Base-by-base conservation (phyloP, 2,113 vertebrate genomes). In the Dromas ardeola region DNA sequence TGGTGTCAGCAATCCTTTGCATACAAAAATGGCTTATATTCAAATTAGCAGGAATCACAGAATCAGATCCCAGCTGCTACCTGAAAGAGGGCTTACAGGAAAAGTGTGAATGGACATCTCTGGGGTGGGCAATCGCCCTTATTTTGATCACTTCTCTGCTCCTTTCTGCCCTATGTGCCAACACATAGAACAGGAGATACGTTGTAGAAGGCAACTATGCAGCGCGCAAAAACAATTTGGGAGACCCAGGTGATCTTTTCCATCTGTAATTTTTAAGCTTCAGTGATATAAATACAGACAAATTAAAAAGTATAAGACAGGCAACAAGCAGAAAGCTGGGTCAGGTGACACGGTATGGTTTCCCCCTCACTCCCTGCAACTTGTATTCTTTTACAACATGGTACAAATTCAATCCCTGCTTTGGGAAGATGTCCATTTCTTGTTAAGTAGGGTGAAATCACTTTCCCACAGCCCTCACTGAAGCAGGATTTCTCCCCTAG, bases 1-100 rank as follows among this genome's bases (percentile, higher is more conserved):
- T 98, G 72, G 97, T 98, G 97, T 98, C 98, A 98, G 98, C 98
- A 98, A 94, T 97, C 96, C 95, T 97, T 96, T 97, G 96, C 97
- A 98, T 97, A 96, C 91, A 95, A 95, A 97, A 98, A 91, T 88
- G 95, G 94, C 91, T 98, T 96, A 92, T 97, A 97, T 98, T 97
- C 96, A 98, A 98, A 98, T 97, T 69, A 98, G 95, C 74, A 91
- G 70, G 86, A 97, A 93, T 90, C 91, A 80, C 78, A 89, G 94
- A 97, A 95, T 97, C 95, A 95, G 95, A 97, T 93, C 79, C 76
- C 94, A 94, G 95, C 86, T 95, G 96, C 74, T 73, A 97, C 97
- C 96, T 97, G 91, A 81, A 94, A 86, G 66, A 83, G 47, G 49
- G 45, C 61, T 90, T 72, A 32, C 49, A 79, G 87, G 15, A 87